Conservation (phyloP, 2,113 vertebrate species). For the Pyrgilauda ruficollis region DNA sequence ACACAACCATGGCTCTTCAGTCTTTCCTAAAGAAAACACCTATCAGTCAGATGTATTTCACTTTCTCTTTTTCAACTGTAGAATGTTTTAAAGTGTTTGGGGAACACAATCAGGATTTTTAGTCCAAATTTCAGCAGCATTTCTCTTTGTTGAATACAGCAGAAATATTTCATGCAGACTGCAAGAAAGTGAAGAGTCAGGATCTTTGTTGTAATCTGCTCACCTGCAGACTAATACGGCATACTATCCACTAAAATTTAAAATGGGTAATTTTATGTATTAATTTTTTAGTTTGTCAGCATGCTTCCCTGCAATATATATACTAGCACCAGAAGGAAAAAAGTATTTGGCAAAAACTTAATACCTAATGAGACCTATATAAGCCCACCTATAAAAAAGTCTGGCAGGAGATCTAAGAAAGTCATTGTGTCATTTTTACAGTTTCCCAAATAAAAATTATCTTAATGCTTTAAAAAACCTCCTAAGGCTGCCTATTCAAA, state of each 20-base stretch:
- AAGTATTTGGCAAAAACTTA: neutral
- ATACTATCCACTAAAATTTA: neutral
- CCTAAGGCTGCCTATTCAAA: neutral
- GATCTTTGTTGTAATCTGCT: neutral
- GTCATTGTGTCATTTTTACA: neutral
- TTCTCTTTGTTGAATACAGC: neutral
- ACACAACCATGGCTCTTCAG: neutral
- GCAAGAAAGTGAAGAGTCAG: neutral
- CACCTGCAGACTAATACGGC: neutral
- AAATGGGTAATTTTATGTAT: neutral
- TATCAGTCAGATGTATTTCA: neutral
- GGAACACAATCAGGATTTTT: neutral
- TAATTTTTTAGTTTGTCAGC: neutral
- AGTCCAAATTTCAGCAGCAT: neutral
- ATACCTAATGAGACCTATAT: neutral
- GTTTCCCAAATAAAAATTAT: neutral
- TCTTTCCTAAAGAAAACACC: neutral
- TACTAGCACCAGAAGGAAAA: neutral
- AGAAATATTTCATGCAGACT: neutral
- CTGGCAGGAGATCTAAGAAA: neutral
- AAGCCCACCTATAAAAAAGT: neutral
- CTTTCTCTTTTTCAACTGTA: neutral
- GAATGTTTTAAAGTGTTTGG: neutral
- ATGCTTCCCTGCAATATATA: neutral
- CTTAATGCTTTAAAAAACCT: conserved; percentile 6